Evolutionary conservation across 2,888 invertebrate species (phyloP).

Genomic region (Dolomedes plantarius): DNA sequence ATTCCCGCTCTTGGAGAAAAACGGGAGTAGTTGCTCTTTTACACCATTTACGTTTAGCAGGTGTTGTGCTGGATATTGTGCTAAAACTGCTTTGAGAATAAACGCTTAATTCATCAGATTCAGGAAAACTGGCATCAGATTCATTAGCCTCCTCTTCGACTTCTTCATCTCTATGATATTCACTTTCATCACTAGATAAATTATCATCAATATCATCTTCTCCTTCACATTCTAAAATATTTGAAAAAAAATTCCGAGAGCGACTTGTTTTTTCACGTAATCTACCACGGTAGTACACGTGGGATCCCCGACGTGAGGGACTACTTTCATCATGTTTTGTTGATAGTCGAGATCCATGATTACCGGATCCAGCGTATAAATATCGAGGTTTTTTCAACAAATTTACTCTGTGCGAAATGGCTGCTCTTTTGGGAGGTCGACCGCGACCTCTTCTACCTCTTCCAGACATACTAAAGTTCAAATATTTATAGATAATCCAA

Average conservation of each 20-base stretch:
- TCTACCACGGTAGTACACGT: conserved; percentile 64
- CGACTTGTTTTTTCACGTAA: conserved; percentile 62
- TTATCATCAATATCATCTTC: conserved; percentile 66
- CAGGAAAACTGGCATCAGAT: conserved; percentile 69
- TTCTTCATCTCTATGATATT: conserved; percentile 69
- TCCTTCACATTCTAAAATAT: conserved; percentile 66
- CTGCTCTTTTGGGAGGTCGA: conserved; percentile 70
- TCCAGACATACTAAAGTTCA: conserved; percentile 59
- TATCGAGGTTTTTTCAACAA: conserved; percentile 72
- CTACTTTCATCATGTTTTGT: conserved; percentile 68
- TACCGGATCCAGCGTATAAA: conserved; percentile 71
- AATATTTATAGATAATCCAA: not conserved
- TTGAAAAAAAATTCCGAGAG: conserved; percentile 62
- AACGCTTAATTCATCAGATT: conserved; percentile 72
- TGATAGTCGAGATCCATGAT: conserved; percentile 66
- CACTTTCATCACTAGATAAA: conserved; percentile 70
- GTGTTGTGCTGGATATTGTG: conserved; percentile 70
- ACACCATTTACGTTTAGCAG: conserved; percentile 74
- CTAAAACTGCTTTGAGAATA: conserved; percentile 72
- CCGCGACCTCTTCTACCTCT: conserved; percentile 71
- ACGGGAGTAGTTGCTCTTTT: conserved; percentile 76
- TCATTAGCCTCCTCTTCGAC: conserved; percentile 68
- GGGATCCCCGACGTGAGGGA: conserved; percentile 61
- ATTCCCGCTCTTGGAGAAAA: conserved; percentile 81
- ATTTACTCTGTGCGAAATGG: conserved; percentile 69